phyloP scores from a whole-genome alignment of 1,140 invertebrate species.

The Pantala flavescens region DNA sequence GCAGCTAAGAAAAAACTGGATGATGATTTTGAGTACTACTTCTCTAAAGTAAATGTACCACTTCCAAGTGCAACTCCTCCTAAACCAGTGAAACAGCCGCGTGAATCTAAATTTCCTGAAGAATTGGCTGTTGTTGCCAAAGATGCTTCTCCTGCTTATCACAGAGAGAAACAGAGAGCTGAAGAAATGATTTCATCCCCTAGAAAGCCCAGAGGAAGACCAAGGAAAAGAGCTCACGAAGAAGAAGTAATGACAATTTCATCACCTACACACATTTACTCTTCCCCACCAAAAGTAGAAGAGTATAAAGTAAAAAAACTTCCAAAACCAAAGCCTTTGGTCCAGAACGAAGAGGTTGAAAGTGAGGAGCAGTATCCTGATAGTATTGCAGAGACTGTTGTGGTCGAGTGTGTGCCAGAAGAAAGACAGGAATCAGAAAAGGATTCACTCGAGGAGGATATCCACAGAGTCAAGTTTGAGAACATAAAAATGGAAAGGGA shows the following conservation, averaged over 20 bases:
- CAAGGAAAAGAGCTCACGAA: conserved; percentile 11
- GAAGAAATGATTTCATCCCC: conserved; percentile 4
- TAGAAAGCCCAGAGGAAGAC: conserved; percentile 17
- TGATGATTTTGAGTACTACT: conserved; percentile 22
- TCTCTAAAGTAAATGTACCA: conserved; percentile 17
- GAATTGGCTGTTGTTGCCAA: not conserved
- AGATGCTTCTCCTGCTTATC: not conserved
- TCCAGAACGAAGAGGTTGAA: not conserved
- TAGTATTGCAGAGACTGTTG: not conserved
- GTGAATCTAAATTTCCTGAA: not conserved
- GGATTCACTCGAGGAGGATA: not conserved
- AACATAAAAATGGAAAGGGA: conserved; percentile 18
- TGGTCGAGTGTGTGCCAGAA: not conserved
- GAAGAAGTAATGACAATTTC: not conserved
- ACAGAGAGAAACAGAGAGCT: not conserved
- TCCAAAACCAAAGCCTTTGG: not conserved
- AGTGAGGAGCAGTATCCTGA: not conserved
- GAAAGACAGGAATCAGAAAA: conserved; percentile 11
- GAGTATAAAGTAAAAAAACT: not conserved
- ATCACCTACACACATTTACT: not conserved
- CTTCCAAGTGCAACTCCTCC: not conserved
- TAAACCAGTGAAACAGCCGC: conserved; percentile 13
- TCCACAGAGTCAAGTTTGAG: not conserved
- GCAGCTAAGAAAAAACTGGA: conserved; percentile 19
- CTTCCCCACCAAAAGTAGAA: not conserved